These are phyloP conservation scores for Mesopsocus fuscifrons DNA, from an alignment of 2,888 invertebrate species.

Conservation along the genomic window DNA sequence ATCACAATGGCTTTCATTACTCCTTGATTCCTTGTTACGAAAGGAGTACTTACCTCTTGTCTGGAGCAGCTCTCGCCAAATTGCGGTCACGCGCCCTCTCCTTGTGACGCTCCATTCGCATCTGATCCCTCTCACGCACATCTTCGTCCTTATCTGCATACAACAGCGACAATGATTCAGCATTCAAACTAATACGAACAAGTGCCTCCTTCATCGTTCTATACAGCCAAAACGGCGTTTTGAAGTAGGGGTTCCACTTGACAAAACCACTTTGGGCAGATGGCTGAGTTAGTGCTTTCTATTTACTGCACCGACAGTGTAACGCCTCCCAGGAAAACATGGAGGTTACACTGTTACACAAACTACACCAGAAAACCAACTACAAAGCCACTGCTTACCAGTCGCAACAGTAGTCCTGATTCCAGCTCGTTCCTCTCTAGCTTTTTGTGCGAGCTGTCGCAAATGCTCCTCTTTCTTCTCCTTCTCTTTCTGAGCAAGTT, in stretches of 20 bases:
- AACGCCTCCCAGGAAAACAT: too few relatives aligned
- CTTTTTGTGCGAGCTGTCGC: slow-evolving; percentile 80
- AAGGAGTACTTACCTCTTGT: slow-evolving; percentile 63
- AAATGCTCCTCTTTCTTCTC: slow-evolving; percentile 94
- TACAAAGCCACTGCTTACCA: too few relatives aligned
- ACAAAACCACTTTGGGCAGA: too few relatives aligned
- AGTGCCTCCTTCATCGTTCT: too few relatives aligned
- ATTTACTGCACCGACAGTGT: too few relatives aligned
- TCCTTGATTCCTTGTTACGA: too few relatives aligned
- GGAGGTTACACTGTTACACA: too few relatives aligned
- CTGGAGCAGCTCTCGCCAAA: slow-evolving; percentile 80
- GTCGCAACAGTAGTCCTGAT: slow-evolving; percentile 28
- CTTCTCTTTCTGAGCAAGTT: slow-evolving; percentile 93
- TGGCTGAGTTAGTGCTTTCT: too few relatives aligned
- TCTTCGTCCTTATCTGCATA: slow-evolving; percentile 40
- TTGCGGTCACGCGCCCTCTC: slow-evolving; percentile 87
- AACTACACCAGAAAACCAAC: too few relatives aligned
- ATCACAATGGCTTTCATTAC: too few relatives aligned
- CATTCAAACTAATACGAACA: too few relatives aligned
- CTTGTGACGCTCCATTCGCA: slow-evolving; percentile 75
- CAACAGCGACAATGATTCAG: slow-evolving; percentile 8
- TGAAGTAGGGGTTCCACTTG: not conserved
- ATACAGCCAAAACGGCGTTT: not conserved
- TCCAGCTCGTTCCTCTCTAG: slow-evolving; percentile 88
- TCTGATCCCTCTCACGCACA: slow-evolving; percentile 60